Evolutionary conservation across 2,113 vertebrate species (phyloP), one percentile per base, ranked within the genome.

Genomic region (Tyto alba): DNA sequence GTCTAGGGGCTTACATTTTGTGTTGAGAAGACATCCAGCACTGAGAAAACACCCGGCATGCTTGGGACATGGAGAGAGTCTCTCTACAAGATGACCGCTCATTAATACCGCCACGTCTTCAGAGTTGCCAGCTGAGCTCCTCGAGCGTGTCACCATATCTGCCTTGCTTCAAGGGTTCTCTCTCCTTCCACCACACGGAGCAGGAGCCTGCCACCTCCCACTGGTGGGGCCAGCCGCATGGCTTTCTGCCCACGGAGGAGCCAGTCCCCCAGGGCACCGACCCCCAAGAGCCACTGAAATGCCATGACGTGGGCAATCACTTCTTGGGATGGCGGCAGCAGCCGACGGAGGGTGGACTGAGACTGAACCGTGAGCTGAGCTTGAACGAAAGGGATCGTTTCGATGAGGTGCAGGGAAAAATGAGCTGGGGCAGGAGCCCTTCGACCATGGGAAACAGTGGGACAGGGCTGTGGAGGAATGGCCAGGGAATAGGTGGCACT

Each of bases 191-290:
- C 25, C 23, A 25, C 11, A 8, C 43, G 69, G 43, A 75, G 36
- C 32, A 55, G 29, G 53, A 80, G 2, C 34, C 63, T n/a, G 22
- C 16, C 48, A 11, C 27, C 11, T 82, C 36, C 59, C 43, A n/a
- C 22, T 3, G 2, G 38, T 34, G 26, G 15, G 47, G 21, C 17
- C 36, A 56, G n/a, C 45, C 19, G 16, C 1, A 1, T 19, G 40
- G 11, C 48, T 50, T 88, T 76, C 77, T 84, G 62, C 27, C 25
- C n/a, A 18, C 1, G 5, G 30, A 84, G 40, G 41, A 78, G 50
- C 11, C 0, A 0, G 10, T 71, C 4, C 57, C 3, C 9, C 0
- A 0, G 16, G 29, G 18, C 43, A 80, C 43, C 30, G 38, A 9
- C 43, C 27, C 18, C 16, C 13, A 36, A 22, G 17, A 57, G 27